phyloP scores from a whole-genome alignment of 2,113 vertebrate species.

The Grantiella picta region DNA sequence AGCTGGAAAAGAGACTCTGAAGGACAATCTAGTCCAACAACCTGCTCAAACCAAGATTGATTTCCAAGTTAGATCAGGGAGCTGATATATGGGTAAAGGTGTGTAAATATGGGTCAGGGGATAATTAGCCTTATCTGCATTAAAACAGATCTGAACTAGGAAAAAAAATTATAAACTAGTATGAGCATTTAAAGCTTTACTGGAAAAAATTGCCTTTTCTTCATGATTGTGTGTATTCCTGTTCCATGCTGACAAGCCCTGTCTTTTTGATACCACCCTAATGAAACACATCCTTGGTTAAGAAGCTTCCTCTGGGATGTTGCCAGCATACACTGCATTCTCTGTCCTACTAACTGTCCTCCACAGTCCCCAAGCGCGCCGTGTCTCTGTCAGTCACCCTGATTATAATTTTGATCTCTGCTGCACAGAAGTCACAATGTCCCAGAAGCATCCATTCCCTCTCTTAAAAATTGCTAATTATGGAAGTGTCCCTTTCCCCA shows the following conservation, averaged over 20 bases:
- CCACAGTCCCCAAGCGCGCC: background rate
- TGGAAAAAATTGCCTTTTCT: background rate
- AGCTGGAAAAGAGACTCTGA: background rate
- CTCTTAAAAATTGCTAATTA: constrained; percentile 46
- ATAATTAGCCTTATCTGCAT: background rate
- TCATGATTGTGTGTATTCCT: background rate
- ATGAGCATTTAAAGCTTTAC: background rate
- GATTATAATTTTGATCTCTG: constrained; percentile 19
- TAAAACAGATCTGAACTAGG: background rate
- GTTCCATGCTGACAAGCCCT: accelerated
- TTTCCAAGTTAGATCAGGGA: background rate
- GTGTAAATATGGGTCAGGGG: background rate
- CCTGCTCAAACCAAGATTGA: background rate
- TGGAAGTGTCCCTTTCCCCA: constrained; percentile 12
- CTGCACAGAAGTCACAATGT: constrained; percentile 36
- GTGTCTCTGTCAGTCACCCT: constrained; percentile 23
- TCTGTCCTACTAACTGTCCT: constrained; percentile 50
- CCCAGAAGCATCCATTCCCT: background rate
- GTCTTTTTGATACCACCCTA: background rate
- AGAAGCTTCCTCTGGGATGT: constrained; percentile 20
- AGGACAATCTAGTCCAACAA: background rate
- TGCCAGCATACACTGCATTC: background rate
- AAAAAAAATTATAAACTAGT: background rate
- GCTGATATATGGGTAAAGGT: background rate
- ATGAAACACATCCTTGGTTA: constrained; percentile 6